A percentile compares a stretch with the other conserved stretches of the same genome.
Evolutionary conservation across 2,888 invertebrate species (phyloP).

Genomic region (Amblyjoppa proteus): DNA sequence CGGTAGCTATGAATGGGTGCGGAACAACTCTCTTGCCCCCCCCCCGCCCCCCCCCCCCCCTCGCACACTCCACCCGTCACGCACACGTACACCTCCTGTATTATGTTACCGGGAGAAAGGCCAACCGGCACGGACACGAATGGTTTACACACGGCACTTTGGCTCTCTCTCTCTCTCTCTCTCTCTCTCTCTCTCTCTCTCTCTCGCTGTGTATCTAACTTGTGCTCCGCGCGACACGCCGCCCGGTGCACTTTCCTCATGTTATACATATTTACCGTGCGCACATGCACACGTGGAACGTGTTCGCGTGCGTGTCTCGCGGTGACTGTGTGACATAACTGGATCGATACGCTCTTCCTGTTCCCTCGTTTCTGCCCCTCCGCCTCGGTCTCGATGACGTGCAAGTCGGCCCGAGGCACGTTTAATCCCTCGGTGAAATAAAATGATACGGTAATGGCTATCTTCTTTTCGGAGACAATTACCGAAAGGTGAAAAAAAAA

Average conservation of each 20-base stretch:
- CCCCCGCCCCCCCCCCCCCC: slow-evolving; percentile 21
- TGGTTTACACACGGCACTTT: background rate
- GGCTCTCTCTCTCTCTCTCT: slow-evolving; percentile 44
- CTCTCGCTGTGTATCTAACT: background rate
- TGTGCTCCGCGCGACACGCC: no score
- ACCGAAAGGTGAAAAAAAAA: no score
- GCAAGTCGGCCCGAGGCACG: no score
- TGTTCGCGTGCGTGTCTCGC: background rate
- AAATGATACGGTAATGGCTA: no score
- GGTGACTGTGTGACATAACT: slow-evolving; percentile 41
- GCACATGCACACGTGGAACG: background rate
- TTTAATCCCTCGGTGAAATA: no score
- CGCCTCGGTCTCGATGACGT: background rate
- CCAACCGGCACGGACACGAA: slow-evolving; percentile 23
- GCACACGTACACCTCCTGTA: slow-evolving; percentile 48
- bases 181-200: slow-evolving; percentile 43
- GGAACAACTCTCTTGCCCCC: slow-evolving; percentile 54
- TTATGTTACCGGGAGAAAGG: slow-evolving; percentile 52
- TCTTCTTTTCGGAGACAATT: no score
- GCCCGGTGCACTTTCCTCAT: no score
- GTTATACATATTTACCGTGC: background rate
- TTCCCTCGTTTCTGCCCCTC: background rate
- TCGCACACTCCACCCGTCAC: slow-evolving; percentile 32
- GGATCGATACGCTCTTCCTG: slow-evolving; percentile 61
- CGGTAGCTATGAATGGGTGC: slow-evolving; percentile 61